phyloP scores from a whole-genome alignment of 2,113 vertebrate species.

The Hippoglossus stenolepis region DNA sequence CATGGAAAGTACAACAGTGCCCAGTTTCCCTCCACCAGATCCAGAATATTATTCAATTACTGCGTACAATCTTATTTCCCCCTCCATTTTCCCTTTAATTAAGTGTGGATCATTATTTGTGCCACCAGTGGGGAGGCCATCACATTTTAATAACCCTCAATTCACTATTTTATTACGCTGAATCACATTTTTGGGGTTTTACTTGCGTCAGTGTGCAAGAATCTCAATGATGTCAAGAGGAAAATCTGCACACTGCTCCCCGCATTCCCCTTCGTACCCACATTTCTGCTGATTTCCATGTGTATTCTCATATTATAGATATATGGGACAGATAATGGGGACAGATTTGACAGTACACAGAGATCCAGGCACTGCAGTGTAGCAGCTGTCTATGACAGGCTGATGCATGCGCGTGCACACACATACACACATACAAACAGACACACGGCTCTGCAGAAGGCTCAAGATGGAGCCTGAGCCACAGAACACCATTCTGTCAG shows the following conservation, averaged over 20 bases:
- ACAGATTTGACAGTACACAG: constrained; percentile 34
- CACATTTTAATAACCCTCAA: constrained; percentile 35
- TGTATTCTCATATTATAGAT: not conserved
- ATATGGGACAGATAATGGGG: not conserved
- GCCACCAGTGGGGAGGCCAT: constrained; percentile 6
- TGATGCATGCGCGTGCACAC: constrained; percentile 43
- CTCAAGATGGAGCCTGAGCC: constrained; percentile 77
- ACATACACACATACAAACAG: constrained; percentile 32
- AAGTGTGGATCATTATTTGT: constrained; percentile 44
- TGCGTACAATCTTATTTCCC: not conserved
- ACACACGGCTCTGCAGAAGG: constrained; percentile 70
- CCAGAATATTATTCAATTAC: constrained; percentile 37
- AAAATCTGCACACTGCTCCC: constrained; percentile 15
- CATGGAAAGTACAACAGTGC: constrained; percentile 53
- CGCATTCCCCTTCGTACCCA: not conserved
- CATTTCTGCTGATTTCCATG: constrained; percentile 6
- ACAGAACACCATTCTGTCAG: constrained; percentile 59
- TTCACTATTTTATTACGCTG: constrained; percentile 36
- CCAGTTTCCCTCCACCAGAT: constrained; percentile 29
- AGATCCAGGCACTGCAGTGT: constrained; percentile 64
- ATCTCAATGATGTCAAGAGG: constrained; percentile 32
- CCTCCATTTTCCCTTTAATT: constrained; percentile 36
- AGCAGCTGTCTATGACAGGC: constrained; percentile 69
- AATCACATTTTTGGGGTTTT: constrained; percentile 30
- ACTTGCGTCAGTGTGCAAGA: constrained; percentile 44